Conservation (phyloP, 2,888 invertebrate genomes). For the Agrilus mali region DNA sequence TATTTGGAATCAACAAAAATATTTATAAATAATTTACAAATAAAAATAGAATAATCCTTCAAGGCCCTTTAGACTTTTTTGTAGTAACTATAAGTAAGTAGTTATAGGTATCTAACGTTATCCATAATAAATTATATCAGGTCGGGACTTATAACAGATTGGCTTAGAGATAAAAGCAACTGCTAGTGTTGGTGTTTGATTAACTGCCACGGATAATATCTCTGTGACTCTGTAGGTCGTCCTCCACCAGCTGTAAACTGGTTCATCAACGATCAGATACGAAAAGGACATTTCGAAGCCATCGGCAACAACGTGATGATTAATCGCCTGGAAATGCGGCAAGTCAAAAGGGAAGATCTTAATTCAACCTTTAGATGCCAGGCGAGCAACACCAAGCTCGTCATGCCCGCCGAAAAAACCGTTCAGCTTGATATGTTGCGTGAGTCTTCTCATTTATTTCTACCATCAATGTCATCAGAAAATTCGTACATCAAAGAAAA, state of each 20-base stretch:
- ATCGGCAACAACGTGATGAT: conserved; percentile 65
- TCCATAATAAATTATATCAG: not conserved
- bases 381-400: conserved; percentile 77
- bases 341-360: conserved; percentile 60
- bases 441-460: conserved; percentile 40
- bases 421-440: conserved; percentile 73
- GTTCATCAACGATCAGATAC: conserved; percentile 60
- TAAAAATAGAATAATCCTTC: no score
- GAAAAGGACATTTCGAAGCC: conserved; percentile 57
- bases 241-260: conserved; percentile 77
- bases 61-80: no score
- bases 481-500: not conserved
- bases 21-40: no score
- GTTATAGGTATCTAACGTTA: no score
- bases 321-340: conserved; percentile 63
- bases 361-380: conserved; percentile 81
- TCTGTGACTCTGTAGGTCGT: conserved; percentile 63
- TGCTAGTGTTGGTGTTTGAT: not conserved
- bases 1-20: no score
- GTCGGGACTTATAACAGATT: not conserved
- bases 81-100: no score
- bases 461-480: not conserved
- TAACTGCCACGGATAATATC: conserved; percentile 5
- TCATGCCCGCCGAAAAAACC: conserved; percentile 69
- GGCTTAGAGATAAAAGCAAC: not conserved